Evolutionary conservation across 2,797 vertebrate species (phyloP).

Genomic region (Tachyglossus aculeatus): DNA sequence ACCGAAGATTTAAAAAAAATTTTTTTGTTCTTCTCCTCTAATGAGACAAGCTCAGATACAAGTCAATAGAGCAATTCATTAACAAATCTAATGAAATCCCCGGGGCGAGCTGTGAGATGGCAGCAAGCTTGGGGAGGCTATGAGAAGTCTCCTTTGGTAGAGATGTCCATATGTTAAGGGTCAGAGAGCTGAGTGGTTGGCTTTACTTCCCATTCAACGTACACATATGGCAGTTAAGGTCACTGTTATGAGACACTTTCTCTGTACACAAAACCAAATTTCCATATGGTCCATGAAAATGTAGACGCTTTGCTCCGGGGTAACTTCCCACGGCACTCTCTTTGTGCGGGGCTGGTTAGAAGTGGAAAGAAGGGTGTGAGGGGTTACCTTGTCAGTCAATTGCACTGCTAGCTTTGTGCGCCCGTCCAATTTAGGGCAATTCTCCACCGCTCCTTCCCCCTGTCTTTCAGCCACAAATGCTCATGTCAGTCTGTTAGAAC

Average conservation of each 20-base stretch:
- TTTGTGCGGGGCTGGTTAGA: conserved; percentile 77
- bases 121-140: conserved; percentile 78
- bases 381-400: conserved; percentile 79
- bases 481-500: conserved; percentile 91
- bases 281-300: conserved; percentile 99
- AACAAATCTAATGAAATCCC: conserved; percentile 97
- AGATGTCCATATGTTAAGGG: conserved; percentile 95
- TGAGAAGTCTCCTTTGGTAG: conserved; percentile 89
- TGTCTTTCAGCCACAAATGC: conserved; percentile 85
- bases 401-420: conserved; percentile 75
- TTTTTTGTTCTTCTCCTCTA: conserved; percentile 93
- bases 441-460: conserved; percentile 72
- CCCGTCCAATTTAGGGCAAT: conserved; percentile 81
- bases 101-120: conserved; percentile 83
- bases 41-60: conserved; percentile 95
- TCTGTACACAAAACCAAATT: conserved; percentile 93
- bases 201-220: conserved; percentile 91
- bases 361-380: conserved; percentile 75
- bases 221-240: conserved; percentile 93
- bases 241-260: conserved; percentile 91
- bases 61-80: conserved; percentile 99
- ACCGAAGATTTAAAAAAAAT: conserved; percentile 82
- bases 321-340: conserved; percentile 90
- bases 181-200: conserved; percentile 89
- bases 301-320: conserved; percentile 81